These are phyloP conservation scores for Zootoca vivipara DNA, from an alignment of 2,113 vertebrate species.

Conservation along the genomic window DNA sequence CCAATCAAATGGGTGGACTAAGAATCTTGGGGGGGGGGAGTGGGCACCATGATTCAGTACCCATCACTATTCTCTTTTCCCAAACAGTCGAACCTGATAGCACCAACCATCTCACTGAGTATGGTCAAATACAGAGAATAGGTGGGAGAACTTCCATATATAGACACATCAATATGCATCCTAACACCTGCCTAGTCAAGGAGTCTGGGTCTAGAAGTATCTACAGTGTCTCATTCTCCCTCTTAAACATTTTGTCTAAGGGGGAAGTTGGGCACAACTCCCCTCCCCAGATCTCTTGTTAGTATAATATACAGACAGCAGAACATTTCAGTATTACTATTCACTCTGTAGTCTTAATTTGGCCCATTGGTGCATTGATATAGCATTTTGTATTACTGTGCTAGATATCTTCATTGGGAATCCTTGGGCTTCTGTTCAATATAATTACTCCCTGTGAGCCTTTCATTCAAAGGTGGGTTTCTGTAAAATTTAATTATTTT, in stretches of 20 bases:
- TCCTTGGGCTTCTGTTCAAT: slow-evolving; percentile 32
- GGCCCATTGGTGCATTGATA: slow-evolving; percentile 53
- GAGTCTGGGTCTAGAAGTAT: background rate
- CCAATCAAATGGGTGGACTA: background rate
- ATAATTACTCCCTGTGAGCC: slow-evolving; percentile 44
- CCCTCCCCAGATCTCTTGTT: slow-evolving; percentile 2
- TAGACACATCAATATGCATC: background rate
- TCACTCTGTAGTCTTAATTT: slow-evolving; percentile 62
- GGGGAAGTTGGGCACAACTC: background rate
- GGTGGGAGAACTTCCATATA: background rate
- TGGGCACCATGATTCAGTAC: background rate
- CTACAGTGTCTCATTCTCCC: background rate
- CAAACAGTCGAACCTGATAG: background rate
- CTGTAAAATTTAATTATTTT: slow-evolving; percentile 44
- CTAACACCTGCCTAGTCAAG: background rate
- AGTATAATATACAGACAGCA: slow-evolving; percentile 35
- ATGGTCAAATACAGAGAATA: background rate
- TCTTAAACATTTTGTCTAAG: background rate
- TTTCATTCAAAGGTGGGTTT: slow-evolving; percentile 52
- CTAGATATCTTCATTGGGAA: slow-evolving; percentile 30
- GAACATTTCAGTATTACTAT: slow-evolving; percentile 64
- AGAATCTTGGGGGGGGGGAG: background rate
- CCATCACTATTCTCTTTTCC: background rate
- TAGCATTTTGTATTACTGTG: slow-evolving; percentile 56
- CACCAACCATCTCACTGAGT: background rate